A percentile compares a stretch with the other conserved stretches of the same genome.
Conservation (phyloP, 2,888 invertebrate genomes). For the Phania funesta region DNA sequence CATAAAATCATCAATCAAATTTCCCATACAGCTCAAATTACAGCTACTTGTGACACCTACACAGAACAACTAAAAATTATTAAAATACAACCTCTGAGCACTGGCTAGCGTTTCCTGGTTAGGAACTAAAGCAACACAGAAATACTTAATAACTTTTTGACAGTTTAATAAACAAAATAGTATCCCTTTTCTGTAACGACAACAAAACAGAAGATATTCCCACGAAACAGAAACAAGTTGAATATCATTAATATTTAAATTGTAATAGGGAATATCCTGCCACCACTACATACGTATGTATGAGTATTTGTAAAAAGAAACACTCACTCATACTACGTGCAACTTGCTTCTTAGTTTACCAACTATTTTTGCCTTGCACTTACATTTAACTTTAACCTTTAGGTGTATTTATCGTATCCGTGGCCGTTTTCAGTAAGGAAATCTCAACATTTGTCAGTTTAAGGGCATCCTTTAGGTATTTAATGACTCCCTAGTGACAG, state of each 20-base stretch:
- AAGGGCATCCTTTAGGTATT: conserved; percentile 38
- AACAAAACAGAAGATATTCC: conserved; percentile 5
- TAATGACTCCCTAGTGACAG: conserved; percentile 66
- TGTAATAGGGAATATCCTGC: conserved; percentile 53
- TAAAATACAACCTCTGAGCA: neutral
- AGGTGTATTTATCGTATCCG: neutral
- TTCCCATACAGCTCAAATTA: conserved; percentile 49
- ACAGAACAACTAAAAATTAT: neutral
- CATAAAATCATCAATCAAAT: conserved; percentile 34
- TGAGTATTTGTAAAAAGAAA: neutral
- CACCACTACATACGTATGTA: neutral
- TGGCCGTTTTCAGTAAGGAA: neutral
- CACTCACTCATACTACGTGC: neutral
- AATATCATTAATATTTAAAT: conserved; percentile 43
- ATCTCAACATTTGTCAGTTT: neutral
- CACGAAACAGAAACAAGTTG: conserved; percentile 32
- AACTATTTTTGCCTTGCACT: neutral
- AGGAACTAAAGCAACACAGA: neutral
- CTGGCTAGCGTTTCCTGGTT: conserved; percentile 16
- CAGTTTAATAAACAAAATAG: conserved; percentile 34
- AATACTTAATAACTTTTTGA: conserved; percentile 44
- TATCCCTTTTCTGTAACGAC: conserved; percentile 6
- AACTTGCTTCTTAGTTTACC: neutral
- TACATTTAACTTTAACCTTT: conserved; percentile 18
- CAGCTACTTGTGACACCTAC: conserved; percentile 53